These are phyloP conservation scores for Labia minor DNA, from an alignment of 2,888 invertebrate species.

Conservation along the genomic window DNA sequence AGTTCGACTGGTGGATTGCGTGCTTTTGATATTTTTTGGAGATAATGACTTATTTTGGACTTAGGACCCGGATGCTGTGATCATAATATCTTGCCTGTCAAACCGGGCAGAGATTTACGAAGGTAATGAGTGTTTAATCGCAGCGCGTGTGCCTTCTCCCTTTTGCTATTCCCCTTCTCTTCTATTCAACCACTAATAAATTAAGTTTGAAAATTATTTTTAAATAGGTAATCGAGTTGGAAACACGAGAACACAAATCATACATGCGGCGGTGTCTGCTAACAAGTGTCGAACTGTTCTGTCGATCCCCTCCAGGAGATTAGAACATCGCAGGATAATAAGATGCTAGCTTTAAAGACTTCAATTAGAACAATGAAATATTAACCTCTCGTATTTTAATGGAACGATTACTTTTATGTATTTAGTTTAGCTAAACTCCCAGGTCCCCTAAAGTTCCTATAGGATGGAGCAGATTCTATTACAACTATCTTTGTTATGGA, in stretches of 20 bases:
- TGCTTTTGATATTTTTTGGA: no score
- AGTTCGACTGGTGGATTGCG: background rate
- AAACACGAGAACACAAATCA: background rate
- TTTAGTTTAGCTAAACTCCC: background rate
- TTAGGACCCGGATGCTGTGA: no score
- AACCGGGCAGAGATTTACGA: no score
- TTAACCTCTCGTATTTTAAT: background rate
- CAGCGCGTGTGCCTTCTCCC: no score
- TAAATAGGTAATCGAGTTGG: background rate
- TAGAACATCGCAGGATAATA: background rate
- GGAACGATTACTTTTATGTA: background rate
- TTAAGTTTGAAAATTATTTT: constrained; percentile 1
- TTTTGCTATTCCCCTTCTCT: no score
- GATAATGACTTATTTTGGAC: no score
- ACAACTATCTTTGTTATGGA: background rate
- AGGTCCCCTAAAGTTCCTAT: no score
- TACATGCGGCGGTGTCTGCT: background rate
- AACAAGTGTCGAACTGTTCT: background rate
- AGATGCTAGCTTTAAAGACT: background rate
- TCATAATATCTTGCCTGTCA: no score
- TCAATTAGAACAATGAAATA: background rate
- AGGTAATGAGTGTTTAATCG: no score
- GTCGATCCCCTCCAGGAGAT: constrained; percentile 4
- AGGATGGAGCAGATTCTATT: no score
- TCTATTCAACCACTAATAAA: background rate